Evolutionary conservation across 2,888 invertebrate species (phyloP).

Genomic region (Mesoligia furuncula): DNA sequence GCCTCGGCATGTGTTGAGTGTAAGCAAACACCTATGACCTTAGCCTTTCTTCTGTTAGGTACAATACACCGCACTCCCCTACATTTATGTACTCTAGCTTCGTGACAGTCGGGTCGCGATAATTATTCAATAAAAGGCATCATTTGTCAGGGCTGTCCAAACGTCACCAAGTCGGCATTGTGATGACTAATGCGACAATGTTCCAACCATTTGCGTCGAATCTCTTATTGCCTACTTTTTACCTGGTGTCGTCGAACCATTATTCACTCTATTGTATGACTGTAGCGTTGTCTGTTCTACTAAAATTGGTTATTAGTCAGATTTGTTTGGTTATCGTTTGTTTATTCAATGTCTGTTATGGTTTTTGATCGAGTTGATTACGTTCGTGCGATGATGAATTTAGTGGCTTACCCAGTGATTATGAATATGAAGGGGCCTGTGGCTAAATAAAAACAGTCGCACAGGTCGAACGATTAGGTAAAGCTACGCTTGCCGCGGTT

Average conservation of each 20-base stretch:
- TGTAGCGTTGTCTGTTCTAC: slow-evolving; percentile 75
- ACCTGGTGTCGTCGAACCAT: slow-evolving; percentile 84
- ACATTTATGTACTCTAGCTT: slow-evolving; percentile 75
- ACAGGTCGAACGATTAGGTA: too few relatives aligned
- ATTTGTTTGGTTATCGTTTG: slow-evolving; percentile 66
- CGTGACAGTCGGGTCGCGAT: slow-evolving; percentile 76
- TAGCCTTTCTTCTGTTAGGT: slow-evolving; percentile 29
- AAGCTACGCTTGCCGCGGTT: too few relatives aligned
- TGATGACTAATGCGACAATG: slow-evolving; percentile 87
- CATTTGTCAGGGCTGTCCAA: slow-evolving; percentile 87
- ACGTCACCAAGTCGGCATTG: slow-evolving; percentile 86
- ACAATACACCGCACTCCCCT: slow-evolving; percentile 42
- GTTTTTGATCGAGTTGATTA: slow-evolving; percentile 61
- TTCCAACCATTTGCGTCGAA: slow-evolving; percentile 83
- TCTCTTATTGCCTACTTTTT: slow-evolving; percentile 87
- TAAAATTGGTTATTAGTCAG: slow-evolving; percentile 73
- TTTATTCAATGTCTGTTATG: slow-evolving; percentile 62
- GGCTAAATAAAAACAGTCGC: too few relatives aligned
- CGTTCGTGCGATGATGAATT: slow-evolving; percentile 26
- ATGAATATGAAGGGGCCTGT: too few relatives aligned
- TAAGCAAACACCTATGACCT: slow-evolving; percentile 38
- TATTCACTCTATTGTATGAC: slow-evolving; percentile 85
- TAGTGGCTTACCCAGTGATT: slow-evolving; percentile 25
- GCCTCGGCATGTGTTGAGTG: slow-evolving; percentile 21
- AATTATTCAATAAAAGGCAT: slow-evolving; percentile 89